These are phyloP conservation scores for Scaptomyza tumidula DNA, from an alignment of 2,888 invertebrate species.

Conservation along the genomic window DNA sequence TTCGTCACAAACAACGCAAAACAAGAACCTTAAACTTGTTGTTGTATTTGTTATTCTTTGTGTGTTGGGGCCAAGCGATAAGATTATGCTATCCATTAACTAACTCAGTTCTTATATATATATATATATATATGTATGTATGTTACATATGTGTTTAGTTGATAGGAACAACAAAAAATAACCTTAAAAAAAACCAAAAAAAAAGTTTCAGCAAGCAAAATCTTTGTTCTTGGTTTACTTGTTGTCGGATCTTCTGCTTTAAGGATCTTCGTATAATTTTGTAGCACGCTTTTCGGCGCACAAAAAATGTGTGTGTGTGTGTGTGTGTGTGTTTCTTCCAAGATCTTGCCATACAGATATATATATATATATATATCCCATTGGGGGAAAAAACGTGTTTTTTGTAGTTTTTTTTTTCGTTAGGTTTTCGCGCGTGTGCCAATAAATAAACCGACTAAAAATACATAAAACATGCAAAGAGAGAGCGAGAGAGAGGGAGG, in stretches of 20 bases:
- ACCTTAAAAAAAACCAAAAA: no score
- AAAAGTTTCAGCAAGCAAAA: no score
- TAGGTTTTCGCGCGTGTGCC: slow-evolving; percentile 65
- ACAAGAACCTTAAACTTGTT: slow-evolving; percentile 6
- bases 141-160: no score
- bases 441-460: slow-evolving; percentile 73
- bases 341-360: slow-evolving; percentile 24
- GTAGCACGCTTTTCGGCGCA: slow-evolving; percentile 48
- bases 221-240: no score
- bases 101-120: slow-evolving; percentile 7
- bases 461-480: slow-evolving; percentile 63
- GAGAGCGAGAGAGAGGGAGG: background rate
- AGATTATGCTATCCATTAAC: slow-evolving; percentile 24
- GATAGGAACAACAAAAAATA: no score
- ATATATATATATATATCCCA: no score
- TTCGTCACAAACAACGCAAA: slow-evolving; percentile 16
- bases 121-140: background rate
- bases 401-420: background rate
- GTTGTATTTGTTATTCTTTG: slow-evolving; percentile 4
- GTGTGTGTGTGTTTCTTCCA: no score
- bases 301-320: slow-evolving; percentile 5
- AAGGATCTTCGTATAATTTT: slow-evolving; percentile 12
- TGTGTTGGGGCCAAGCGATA: slow-evolving; percentile 9
- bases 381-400: slow-evolving; percentile 32
- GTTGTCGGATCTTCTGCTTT: no score